These are phyloP conservation scores for Himantopus leucocephalus DNA, from an alignment of 2,113 vertebrate species.

Conservation along the genomic window DNA sequence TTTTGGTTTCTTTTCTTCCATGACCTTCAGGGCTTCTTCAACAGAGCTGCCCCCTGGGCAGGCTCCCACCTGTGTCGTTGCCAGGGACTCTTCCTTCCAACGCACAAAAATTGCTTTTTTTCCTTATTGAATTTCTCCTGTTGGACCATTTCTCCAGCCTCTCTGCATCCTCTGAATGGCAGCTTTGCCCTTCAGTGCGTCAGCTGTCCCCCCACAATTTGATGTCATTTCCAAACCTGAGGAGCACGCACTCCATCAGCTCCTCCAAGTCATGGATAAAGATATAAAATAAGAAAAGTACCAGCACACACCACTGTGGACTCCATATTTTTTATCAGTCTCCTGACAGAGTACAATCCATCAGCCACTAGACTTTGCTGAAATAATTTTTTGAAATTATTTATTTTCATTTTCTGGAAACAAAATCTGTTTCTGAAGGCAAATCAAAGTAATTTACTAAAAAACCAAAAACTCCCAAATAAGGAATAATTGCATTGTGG, in stretches of 20 bases:
- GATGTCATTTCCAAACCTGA: not conserved
- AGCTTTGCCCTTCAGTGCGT: not conserved
- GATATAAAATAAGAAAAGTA: not conserved
- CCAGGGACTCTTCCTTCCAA: not conserved
- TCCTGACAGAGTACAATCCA: not conserved
- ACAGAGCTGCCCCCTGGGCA: not conserved
- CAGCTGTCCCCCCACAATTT: not conserved
- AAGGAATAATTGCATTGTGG: not conserved
- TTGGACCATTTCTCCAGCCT: not conserved
- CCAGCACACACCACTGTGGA: not conserved
- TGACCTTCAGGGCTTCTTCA: not conserved
- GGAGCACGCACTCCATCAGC: not conserved
- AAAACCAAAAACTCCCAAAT: not conserved
- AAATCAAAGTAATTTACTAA: not conserved
- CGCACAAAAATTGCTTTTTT: accelerated
- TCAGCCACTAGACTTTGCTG: not conserved
- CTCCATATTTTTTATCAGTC: not conserved
- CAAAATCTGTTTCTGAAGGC: not conserved
- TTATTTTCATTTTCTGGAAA: not conserved
- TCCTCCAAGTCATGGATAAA: not conserved
- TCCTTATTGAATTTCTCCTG: not conserved
- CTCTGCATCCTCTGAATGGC: not conserved
- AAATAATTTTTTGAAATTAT: accelerated
- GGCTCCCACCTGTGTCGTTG: not conserved
- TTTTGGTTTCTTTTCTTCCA: not conserved